phyloP scores from a whole-genome alignment of 2,113 vertebrate genomes.

The human region DNA sequence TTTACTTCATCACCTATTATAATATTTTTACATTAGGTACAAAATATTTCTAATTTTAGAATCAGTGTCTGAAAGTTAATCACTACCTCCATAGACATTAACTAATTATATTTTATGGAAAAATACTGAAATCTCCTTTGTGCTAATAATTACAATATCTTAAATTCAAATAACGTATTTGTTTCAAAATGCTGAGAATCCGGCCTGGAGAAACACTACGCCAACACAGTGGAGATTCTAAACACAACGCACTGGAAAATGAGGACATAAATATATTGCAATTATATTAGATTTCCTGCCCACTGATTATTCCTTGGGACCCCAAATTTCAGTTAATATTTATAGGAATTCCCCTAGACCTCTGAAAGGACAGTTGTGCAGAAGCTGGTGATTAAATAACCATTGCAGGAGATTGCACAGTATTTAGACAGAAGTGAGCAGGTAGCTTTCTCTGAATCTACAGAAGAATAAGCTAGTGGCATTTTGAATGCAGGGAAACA shows the following conservation, averaged over 20 bases:
- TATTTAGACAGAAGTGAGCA: not conserved
- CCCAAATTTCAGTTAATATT: not conserved
- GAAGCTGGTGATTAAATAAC: not conserved
- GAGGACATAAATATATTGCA: not conserved
- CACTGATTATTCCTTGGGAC: not conserved
- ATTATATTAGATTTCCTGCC: not conserved
- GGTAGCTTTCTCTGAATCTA: not conserved
- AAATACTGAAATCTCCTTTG: not conserved
- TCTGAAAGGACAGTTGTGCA: not conserved
- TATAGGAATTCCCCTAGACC: not conserved
- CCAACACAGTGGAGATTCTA: not conserved
- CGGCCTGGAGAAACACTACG: not conserved
- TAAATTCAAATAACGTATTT: not conserved
- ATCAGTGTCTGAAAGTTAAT: not conserved
- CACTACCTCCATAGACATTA: not conserved
- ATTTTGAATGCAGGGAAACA: conserved; percentile 17
- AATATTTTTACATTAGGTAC: not conserved
- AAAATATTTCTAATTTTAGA: conserved; percentile 13
- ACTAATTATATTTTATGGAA: not conserved
- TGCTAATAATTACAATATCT: not conserved
- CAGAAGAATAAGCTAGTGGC: not conserved
- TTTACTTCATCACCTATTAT: not conserved
- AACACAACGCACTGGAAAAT: not conserved
- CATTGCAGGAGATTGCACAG: not conserved
- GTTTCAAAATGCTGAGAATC: not conserved